Percentiles rank a stretch among this genome's conserved stretches.
phyloP scores from a whole-genome alignment of 2,113 vertebrate species.

The Cyanoliseus patagonus region DNA sequence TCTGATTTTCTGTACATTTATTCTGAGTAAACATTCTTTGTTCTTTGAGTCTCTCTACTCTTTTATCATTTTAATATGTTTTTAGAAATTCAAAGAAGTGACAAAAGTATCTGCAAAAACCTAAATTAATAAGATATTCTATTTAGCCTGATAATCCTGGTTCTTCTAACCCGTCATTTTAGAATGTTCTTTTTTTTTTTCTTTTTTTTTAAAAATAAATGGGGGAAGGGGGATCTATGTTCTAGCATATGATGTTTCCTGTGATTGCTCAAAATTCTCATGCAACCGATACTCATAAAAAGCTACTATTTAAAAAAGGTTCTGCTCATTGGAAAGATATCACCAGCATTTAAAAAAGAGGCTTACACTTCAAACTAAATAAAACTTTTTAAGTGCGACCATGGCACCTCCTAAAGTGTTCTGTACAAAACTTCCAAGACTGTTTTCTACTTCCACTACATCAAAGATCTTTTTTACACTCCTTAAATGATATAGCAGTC shows the following conservation, averaged over 20 bases:
- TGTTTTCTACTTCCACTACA: not conserved
- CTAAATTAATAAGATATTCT: not conserved
- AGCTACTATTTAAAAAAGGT: not conserved
- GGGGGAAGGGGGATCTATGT: accelerated
- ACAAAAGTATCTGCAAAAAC: slow-evolving; percentile 7
- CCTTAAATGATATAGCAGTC: not conserved
- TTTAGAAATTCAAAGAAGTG: slow-evolving; percentile 1
- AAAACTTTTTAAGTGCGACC: not conserved
- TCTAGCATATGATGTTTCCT: not conserved
- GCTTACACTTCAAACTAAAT: not conserved
- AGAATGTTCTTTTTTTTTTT: not conserved
- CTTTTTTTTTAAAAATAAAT: not conserved
- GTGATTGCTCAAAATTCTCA: not conserved
- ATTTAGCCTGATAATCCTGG: not conserved
- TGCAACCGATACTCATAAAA: not conserved
- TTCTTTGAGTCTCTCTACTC: not conserved
- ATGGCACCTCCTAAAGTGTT: not conserved
- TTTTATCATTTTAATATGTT: not conserved
- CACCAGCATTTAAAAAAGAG: not conserved
- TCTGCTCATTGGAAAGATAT: not conserved
- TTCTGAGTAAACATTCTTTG: slow-evolving; percentile 18
- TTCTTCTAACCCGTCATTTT: not conserved
- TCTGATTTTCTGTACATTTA: slow-evolving; percentile 29
- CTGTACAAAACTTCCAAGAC: not conserved
- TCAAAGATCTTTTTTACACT: not conserved